Evolutionary conservation across 2,888 invertebrate genomes (phyloP).

Genomic region (Caenorhabditis sp.): DNA sequence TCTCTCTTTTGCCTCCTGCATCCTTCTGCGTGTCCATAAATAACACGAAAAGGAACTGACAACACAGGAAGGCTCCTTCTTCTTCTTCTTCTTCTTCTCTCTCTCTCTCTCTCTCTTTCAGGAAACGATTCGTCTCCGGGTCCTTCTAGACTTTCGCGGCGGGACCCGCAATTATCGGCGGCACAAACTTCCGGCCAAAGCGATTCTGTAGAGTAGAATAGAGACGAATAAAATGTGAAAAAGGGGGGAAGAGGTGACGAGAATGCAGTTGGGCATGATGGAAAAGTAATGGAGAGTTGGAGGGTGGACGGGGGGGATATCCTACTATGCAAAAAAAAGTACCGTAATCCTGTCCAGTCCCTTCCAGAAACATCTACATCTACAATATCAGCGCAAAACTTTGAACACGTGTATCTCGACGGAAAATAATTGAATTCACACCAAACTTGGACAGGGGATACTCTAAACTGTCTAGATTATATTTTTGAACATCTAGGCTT

Average conservation of each 20-base stretch:
- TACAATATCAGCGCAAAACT: too few relatives aligned
- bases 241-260: slow-evolving; percentile 14
- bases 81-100: not conserved
- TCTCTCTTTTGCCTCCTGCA: not conserved
- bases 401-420: too few relatives aligned
- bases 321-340: too few relatives aligned
- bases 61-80: slow-evolving; percentile 2
- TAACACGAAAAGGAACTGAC: slow-evolving; percentile 6
- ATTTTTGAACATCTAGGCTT: too few relatives aligned
- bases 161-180: slow-evolving; percentile 42
- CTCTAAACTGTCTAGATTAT: too few relatives aligned
- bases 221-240: slow-evolving; percentile 13
- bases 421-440: too few relatives aligned
- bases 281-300: not conserved
- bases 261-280: slow-evolving; percentile 26
- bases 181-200: slow-evolving; percentile 43
- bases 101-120: slow-evolving; percentile 16
- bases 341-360: too few relatives aligned
- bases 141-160: slow-evolving; percentile 3
- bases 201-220: too few relatives aligned
- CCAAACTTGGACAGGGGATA: too few relatives aligned
- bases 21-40: not conserved
- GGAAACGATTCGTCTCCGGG: too few relatives aligned
- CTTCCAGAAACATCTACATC: too few relatives aligned
- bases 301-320: too few relatives aligned